Evolutionary conservation across 2,113 vertebrate genomes (phyloP).

Genomic region (Sigmodon hispidus): DNA sequence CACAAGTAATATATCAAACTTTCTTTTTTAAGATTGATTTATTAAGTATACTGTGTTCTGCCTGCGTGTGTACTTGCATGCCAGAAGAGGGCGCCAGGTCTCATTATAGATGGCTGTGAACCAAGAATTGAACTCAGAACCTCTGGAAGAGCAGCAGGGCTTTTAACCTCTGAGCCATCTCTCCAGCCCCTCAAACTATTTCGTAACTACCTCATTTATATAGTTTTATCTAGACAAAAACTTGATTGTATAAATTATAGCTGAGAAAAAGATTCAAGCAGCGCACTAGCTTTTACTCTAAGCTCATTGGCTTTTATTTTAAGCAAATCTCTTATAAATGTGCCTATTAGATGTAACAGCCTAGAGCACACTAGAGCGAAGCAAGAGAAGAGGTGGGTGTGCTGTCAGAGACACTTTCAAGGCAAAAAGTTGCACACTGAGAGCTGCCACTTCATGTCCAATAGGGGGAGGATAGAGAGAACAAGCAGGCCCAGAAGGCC

Average conservation of each 20-base stretch:
- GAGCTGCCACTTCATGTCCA: not conserved
- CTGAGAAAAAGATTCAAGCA: constrained; percentile 5
- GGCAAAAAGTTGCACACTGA: not conserved
- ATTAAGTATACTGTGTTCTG: too few relatives aligned
- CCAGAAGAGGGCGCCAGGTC: too few relatives aligned
- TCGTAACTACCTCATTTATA: not conserved
- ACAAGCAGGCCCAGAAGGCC: not conserved
- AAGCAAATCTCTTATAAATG: not conserved
- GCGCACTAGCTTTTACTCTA: not conserved
- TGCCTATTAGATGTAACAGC: not conserved
- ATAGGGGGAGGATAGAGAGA: not conserved
- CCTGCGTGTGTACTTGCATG: too few relatives aligned
- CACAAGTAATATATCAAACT: constrained; percentile 19
- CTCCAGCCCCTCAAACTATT: not conserved
- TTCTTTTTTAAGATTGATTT: not conserved
- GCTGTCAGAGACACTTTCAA: not conserved
- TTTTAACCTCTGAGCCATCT: too few relatives aligned
- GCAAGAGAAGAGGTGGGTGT: not conserved
- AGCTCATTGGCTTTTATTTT: not conserved
- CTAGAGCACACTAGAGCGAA: not conserved
- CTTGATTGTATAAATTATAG: not conserved
- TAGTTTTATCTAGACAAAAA: not conserved
- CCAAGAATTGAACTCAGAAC: too few relatives aligned
- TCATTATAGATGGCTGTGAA: too few relatives aligned
- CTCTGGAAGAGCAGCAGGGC: too few relatives aligned